Percentiles rank a stretch among this genome's conserved stretches.
These are phyloP conservation scores for Muraenolepis orangiensis DNA, from an alignment of 2,797 vertebrate genomes.

Conservation along the genomic window DNA sequence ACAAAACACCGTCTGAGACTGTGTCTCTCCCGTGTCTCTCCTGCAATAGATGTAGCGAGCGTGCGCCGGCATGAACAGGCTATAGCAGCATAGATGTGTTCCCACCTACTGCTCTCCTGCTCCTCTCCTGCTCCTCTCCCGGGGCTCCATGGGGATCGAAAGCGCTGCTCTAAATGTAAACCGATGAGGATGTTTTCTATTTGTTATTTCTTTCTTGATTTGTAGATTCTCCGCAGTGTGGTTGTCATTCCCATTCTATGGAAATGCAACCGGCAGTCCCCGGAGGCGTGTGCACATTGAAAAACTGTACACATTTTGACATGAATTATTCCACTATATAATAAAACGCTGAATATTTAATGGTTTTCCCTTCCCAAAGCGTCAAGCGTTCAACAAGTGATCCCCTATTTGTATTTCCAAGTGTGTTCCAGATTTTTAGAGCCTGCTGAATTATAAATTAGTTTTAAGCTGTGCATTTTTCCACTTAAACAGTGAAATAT, in stretches of 20 bases:
- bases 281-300: background rate
- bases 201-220: background rate
- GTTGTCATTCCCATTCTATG: background rate
- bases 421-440: background rate
- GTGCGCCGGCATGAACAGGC: background rate
- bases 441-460: background rate
- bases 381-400: background rate
- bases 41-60: background rate
- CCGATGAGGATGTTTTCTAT: slow-evolving; percentile 5
- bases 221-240: background rate
- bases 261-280: background rate
- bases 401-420: background rate
- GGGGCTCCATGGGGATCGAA: background rate
- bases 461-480: background rate
- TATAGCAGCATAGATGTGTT: background rate
- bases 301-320: background rate
- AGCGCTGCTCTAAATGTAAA: slow-evolving; percentile 3
- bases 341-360: background rate
- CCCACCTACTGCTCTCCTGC: background rate
- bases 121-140: background rate
- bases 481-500: background rate
- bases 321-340: background rate
- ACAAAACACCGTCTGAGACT: slow-evolving; percentile 1
- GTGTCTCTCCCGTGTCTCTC: slow-evolving; percentile 7
- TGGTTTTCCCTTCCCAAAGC: background rate